A percentile compares a stretch with the other conserved stretches of the same genome.
Evolutionary conservation across 2,797 vertebrate genomes (phyloP).

Genomic region (Antennarius maculatus): DNA sequence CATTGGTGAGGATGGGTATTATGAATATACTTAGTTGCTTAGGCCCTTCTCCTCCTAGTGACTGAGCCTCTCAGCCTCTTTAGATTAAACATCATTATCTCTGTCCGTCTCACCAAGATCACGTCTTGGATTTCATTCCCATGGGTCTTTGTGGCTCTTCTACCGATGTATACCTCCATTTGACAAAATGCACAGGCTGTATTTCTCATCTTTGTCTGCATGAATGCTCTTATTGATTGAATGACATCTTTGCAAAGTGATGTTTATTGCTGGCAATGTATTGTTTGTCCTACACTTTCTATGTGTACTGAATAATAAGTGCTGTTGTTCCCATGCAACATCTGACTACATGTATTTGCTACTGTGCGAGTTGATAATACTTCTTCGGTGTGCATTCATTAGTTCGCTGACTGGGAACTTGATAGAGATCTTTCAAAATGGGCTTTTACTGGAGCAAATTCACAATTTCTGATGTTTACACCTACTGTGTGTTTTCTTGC

Average conservation of each 20-base stretch:
- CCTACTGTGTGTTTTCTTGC: conserved; percentile 74
- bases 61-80: conserved; percentile 55
- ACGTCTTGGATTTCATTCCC: conserved; percentile 21
- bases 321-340: conserved; percentile 14
- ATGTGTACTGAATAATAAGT: conserved; percentile 14
- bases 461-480: conserved; percentile 37
- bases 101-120: conserved; percentile 31
- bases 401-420: no score
- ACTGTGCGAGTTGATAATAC: not conserved
- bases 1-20: conserved; percentile 42
- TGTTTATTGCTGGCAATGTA: conserved; percentile 36
- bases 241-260: conserved; percentile 52
- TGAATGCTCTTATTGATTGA: conserved; percentile 46
- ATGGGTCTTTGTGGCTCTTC: conserved; percentile 23
- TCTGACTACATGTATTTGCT: conserved; percentile 21
- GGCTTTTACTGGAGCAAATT: conserved; percentile 21
- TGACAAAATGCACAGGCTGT: conserved; percentile 34
- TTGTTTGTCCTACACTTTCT: conserved; percentile 44
- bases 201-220: conserved; percentile 41
- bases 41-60: conserved; percentile 49
- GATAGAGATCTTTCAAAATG: not conserved
- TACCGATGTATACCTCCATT: conserved; percentile 36
- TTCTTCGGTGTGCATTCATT: not conserved
- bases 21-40: conserved; percentile 53
- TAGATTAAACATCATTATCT: conserved; percentile 66